Base-by-base conservation (phyloP, 2,113 vertebrate species). In the Pituophis catenifer region DNA sequence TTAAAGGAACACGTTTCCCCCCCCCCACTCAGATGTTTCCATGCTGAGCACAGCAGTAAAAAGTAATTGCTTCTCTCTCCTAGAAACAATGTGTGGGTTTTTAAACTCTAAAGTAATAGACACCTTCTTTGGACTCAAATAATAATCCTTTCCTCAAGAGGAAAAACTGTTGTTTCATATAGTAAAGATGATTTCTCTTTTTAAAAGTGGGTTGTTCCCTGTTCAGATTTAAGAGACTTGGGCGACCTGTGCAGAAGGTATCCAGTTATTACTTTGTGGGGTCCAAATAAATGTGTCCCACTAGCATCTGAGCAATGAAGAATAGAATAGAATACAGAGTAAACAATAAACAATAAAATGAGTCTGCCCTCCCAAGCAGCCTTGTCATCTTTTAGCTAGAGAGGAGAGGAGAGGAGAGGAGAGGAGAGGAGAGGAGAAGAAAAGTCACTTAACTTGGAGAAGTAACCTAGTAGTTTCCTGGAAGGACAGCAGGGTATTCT, bases 31-130 rank as follows among this genome's bases (percentile, higher is more conserved):
- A 93, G 75, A 93, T 93, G 53, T 93, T 90, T 93, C 92, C 92
- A 93, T 90, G 92, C 92, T 93, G 92, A 90, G 92, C 92, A 90
- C 92, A 93, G 92, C 92, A 90, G 92, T 93, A 93, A 93, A 93
- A 93, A 62, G 89, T 93, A 93, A 93, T 93, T 93, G 92, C 89
- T 93, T 93, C 92, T 93, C 92, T 93, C 92, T 53, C 92, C 89
- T 86, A 86, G 92, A 93, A 93, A 81, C 92, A 86, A 93, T 54
- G 89, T 93, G 92, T 90, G 89, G 92, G 89, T 86, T 93, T 89
- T 93, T 93, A 93, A 93, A 93, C 89, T 93, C 89, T 93, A 93
- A 93, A 93, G 92, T 93, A 93, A 93, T 93, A 93, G 92, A 90
- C 92, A 93, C 92, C 89, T 93, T 93, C 92, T 93, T 90, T 93